Conservation (phyloP, 2,797 vertebrate genomes). For the Alauda arvensis region DNA sequence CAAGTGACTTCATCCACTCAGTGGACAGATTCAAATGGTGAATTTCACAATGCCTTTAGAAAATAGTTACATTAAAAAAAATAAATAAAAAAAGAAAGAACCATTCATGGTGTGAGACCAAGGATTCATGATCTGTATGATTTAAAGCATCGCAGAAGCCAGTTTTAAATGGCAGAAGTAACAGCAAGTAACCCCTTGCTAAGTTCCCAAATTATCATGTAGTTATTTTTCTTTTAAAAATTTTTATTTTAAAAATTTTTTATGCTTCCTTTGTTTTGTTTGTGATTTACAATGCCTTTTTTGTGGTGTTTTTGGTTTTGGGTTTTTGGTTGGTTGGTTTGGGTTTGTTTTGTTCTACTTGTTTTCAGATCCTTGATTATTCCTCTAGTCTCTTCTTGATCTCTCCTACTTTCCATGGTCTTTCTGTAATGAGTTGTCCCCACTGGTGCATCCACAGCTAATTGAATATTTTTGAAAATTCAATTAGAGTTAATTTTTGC, state of each 20-base stretch:
- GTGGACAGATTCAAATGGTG: not conserved
- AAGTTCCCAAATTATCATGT: not conserved
- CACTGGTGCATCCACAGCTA: not conserved
- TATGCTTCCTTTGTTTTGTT: not conserved
- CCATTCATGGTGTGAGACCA: accelerated
- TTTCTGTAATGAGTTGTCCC: not conserved
- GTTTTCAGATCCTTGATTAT: not conserved
- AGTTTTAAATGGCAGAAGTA: not conserved
- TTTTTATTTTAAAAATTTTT: not conserved
- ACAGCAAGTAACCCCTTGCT: not conserved
- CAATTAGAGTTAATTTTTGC: not conserved
- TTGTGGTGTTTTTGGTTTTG: not conserved
- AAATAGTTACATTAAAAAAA: not conserved
- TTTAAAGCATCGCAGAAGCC: not conserved
- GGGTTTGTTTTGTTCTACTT: not conserved
- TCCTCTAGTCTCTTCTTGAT: not conserved
- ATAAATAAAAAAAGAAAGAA: accelerated
- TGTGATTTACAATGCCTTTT: not conserved
- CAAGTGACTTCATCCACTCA: not conserved
- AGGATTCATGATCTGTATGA: not conserved
- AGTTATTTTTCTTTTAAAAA: not conserved
- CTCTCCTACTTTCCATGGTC: not conserved
- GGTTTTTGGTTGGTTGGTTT: not conserved
- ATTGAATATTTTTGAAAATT: not conserved
- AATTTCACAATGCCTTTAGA: not conserved